Evolutionary conservation across 1,140 invertebrate genomes (phyloP).

Genomic region (Marisa cornuarietis): DNA sequence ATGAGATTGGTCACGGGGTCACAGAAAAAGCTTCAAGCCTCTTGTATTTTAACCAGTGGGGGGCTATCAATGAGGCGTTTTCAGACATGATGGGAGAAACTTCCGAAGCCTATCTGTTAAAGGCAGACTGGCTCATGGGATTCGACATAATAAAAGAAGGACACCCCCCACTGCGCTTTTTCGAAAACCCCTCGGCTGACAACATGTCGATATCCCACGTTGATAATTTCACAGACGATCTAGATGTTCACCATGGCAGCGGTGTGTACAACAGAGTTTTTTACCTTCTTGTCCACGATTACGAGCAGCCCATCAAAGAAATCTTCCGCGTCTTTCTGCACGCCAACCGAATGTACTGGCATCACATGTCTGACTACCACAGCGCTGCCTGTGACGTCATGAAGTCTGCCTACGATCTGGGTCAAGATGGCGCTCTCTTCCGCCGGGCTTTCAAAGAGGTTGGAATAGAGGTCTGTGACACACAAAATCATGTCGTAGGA

Average conservation of each 20-base stretch:
- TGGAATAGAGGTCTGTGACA: constrained; percentile 34
- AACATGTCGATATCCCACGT: constrained; percentile 37
- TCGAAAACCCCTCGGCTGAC: constrained; percentile 32
- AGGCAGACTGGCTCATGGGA: constrained; percentile 29
- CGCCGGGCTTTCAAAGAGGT: constrained; percentile 25
- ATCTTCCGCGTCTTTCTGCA: constrained; percentile 37
- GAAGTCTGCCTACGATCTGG: constrained; percentile 45
- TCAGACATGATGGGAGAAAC: constrained; percentile 48
- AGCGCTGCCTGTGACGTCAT: constrained; percentile 42
- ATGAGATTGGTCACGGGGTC: constrained; percentile 47
- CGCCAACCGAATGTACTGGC: constrained; percentile 50
- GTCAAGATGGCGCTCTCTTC: constrained; percentile 19
- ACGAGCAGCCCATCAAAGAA: constrained; percentile 24
- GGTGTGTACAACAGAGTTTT: constrained; percentile 43
- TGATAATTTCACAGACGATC: constrained; percentile 23
- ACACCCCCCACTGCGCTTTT: constrained; percentile 22
- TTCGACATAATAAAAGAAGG: constrained; percentile 20
- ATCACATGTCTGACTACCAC: constrained; percentile 27
- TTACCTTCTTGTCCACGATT: constrained; percentile 27
- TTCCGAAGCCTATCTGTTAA: constrained; percentile 22
- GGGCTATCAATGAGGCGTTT: constrained; percentile 52
- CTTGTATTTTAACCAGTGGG: constrained; percentile 37
- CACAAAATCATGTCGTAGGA: constrained; percentile 21
- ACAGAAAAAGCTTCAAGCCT: constrained; percentile 44
- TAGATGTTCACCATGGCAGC: constrained; percentile 38